Base-by-base conservation (phyloP, 2,797 vertebrate genomes). In the Hephaestus fuliginosus region DNA sequence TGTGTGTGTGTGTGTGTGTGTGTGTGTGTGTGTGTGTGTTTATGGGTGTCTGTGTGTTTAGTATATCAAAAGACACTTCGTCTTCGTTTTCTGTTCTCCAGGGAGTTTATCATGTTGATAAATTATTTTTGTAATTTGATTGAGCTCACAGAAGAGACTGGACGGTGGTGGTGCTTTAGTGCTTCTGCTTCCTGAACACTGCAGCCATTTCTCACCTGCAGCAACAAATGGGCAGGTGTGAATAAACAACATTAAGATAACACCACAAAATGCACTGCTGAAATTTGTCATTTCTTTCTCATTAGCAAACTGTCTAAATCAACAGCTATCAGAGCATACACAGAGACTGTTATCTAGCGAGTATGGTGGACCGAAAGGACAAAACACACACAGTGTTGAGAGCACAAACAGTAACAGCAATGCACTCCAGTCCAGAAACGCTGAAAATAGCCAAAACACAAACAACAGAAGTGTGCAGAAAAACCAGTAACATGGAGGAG, bases 161-260 rank as follows among this genome's bases (percentile, higher is more conserved):
- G 8, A 28, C 57, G 52, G 39, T 33, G 61, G 20, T 25, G 43
- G 33, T 60, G 60, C 39, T 49, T 61, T 67, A 22, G 46, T 58
- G 66, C 63, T 78, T 51, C 69, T 76, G 51, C 49, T 79, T 74
- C 78, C 53, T n/a, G 22, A 81, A 72, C 44, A 68, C 33, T 25
- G 49, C 57, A 62, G 48, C 44, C 49, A 58, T 52, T 78, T 76
- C 60, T 84, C 48, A 78, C 49, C 71, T 70, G 61, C 20, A 71
- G 63, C 43, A 70, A 70, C 53, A 80, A 51, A 57, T 68, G 1
- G 3, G 8, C 44, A 74, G 53, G 51, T 65, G 55, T 78, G 52
- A 83, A 82, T 48, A 76, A 78, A 77, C n/a, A 76, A 62, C 20
- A 72, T 56, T 14, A 70, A 30, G 39, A 68, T 51, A 30, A 39